These are phyloP conservation scores for Pangasius djambal DNA, from an alignment of 2,797 vertebrate genomes.

Conservation along the genomic window DNA sequence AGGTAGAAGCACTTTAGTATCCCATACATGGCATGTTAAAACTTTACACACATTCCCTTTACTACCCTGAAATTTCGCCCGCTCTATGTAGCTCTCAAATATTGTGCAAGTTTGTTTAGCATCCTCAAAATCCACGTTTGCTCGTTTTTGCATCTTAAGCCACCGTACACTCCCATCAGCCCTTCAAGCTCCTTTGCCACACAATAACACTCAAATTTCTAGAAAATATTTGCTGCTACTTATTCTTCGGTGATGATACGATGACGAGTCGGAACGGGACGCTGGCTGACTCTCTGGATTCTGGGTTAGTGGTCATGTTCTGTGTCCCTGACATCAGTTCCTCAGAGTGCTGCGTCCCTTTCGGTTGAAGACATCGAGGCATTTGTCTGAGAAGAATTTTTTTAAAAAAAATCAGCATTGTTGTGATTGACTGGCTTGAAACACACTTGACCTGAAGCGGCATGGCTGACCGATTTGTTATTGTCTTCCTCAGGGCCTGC, in stretches of 20 bases:
- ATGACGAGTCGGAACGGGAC: conserved; percentile 81
- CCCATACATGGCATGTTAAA: too few species aligned
- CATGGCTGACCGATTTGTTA: not conserved
- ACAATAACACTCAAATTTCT: not conserved
- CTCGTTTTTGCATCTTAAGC: not conserved
- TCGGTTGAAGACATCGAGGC: conserved; percentile 67
- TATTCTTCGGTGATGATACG: conserved; percentile 79
- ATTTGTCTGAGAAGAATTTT: conserved; percentile 73
- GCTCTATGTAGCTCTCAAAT: too few species aligned
- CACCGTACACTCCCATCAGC: not conserved
- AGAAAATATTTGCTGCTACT: not conserved
- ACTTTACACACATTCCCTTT: not conserved
- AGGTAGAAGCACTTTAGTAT: not conserved
- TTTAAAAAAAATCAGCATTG: not conserved
- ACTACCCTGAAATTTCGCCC: not conserved
- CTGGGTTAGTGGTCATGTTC: conserved; percentile 53
- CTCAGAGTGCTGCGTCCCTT: conserved; percentile 42
- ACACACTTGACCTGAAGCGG: not conserved
- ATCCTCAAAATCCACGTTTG: not conserved
- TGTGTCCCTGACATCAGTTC: conserved; percentile 53
- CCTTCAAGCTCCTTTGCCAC: not conserved
- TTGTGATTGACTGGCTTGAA: not conserved
- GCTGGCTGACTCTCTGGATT: conserved; percentile 23
- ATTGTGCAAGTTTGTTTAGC: not conserved
- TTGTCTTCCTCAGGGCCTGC: conserved; percentile 80